phyloP scores from a whole-genome alignment of 2,797 vertebrate genomes.

The Momotus momota region DNA sequence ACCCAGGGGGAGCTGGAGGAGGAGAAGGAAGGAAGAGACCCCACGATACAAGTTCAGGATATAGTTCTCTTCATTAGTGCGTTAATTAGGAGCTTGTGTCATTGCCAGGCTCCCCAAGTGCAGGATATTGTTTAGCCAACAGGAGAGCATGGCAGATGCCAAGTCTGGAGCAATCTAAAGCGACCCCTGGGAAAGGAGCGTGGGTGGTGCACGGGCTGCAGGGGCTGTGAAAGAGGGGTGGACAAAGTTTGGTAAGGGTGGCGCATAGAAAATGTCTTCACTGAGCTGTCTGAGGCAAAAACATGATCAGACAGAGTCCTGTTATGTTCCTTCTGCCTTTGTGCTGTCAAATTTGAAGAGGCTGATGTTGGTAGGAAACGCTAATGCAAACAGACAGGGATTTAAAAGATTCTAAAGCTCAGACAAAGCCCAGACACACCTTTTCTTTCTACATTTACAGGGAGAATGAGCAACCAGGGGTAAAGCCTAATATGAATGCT shows the following conservation, averaged over 20 bases:
- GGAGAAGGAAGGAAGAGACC: background rate
- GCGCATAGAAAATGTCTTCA: background rate
- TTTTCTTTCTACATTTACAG: background rate
- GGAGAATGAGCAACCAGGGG: background rate
- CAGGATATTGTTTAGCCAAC: background rate
- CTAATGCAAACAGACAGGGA: background rate
- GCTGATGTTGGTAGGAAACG: background rate
- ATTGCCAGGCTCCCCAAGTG: background rate
- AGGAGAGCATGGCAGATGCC: background rate
- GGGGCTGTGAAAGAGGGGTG: background rate
- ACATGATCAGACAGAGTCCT: background rate
- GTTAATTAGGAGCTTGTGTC: background rate
- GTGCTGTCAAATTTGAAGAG: background rate
- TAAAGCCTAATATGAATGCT: background rate
- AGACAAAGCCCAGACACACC: background rate
- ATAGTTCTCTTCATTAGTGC: background rate
- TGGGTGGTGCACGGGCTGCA: background rate
- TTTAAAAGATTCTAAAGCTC: background rate
- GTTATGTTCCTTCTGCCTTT: background rate
- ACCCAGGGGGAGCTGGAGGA: background rate
- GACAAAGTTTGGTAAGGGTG: background rate
- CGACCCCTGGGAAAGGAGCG: background rate
- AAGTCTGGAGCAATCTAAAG: background rate
- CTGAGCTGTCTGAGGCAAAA: background rate
- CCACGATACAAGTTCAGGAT: background rate